A percentile compares a stretch with the other conserved stretches of the same genome.
These are phyloP conservation scores for Poecilia wingei DNA, from an alignment of 2,797 vertebrate genomes.

Conservation along the genomic window DNA sequence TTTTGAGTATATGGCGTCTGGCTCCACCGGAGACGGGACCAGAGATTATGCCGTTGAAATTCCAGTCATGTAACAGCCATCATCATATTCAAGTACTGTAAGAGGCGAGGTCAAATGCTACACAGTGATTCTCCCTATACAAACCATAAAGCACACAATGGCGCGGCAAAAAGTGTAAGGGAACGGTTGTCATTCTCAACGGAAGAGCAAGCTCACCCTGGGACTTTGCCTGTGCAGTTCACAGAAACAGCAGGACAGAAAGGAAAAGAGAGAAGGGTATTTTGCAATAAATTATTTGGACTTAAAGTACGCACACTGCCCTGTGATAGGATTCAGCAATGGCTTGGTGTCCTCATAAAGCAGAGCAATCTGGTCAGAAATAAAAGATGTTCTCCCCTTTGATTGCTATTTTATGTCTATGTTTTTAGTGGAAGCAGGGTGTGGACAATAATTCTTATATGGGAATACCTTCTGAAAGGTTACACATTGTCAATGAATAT, in stretches of 20 bases:
- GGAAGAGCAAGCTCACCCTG: constrained; percentile 81
- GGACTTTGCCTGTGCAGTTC: constrained; percentile 82
- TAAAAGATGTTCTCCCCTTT: constrained; percentile 75
- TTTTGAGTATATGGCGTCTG: constrained; percentile 63
- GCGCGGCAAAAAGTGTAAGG: constrained; percentile 85
- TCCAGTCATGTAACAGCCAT: constrained; percentile 85
- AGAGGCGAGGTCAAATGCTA: constrained; percentile 86
- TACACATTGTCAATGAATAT: constrained; percentile 23
- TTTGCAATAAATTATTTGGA: constrained; percentile 85
- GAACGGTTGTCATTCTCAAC: constrained; percentile 81
- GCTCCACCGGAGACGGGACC: constrained; percentile 66
- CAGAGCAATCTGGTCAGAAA: constrained; percentile 79
- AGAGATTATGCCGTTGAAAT: constrained; percentile 79
- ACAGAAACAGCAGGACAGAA: constrained; percentile 73
- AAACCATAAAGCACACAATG: constrained; percentile 89
- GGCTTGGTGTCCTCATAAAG: constrained; percentile 81
- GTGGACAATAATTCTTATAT: constrained; percentile 32
- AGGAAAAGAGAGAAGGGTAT: constrained; percentile 71
- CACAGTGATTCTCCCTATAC: constrained; percentile 83
- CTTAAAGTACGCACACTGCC: constrained; percentile 81
- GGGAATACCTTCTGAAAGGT: constrained; percentile 24
- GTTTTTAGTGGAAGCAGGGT: constrained; percentile 46
- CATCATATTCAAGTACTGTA: constrained; percentile 87
- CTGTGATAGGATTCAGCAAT: constrained; percentile 80
- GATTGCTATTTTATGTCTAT: constrained; percentile 75